phyloP scores from a whole-genome alignment of 92 coral and sea anemone genomes.

The Parazoanthus darwini region DNA sequence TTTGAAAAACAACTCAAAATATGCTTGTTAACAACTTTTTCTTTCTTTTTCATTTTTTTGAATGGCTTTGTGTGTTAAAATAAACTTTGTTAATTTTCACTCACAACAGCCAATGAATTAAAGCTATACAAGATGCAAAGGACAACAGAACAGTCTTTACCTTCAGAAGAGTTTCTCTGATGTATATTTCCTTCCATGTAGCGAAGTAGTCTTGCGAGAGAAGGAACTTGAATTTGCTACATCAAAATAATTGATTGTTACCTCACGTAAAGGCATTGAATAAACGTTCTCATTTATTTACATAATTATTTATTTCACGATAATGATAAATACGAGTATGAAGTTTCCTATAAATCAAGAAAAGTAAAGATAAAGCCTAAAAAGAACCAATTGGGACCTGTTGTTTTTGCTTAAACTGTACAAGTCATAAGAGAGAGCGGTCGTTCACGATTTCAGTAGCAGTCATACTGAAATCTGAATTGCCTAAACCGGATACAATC shows the following conservation, averaged over 20 bases:
- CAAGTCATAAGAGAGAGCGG: too few species aligned
- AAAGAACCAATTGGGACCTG: too few species aligned
- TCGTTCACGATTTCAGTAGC: too few species aligned
- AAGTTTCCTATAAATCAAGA: too few species aligned
- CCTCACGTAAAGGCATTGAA: background rate
- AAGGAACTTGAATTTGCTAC: conserved; percentile 12
- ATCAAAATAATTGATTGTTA: background rate
- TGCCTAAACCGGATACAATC: too few species aligned
- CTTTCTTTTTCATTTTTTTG: too few species aligned
- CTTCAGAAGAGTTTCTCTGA: conserved; percentile 18
- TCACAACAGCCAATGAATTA: background rate
- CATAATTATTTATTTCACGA: background rate
- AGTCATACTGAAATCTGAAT: too few species aligned
- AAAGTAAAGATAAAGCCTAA: too few species aligned
- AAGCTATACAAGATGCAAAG: background rate
- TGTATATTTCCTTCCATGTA: conserved; percentile 25
- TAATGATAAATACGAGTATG: background rate
- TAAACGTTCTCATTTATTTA: background rate
- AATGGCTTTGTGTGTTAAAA: background rate
- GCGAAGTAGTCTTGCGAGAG: conserved; percentile 39
- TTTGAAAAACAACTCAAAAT: too few species aligned
- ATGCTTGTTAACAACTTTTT: too few species aligned
- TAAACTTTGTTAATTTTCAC: background rate
- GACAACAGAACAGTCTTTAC: background rate
- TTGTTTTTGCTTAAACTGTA: too few species aligned